Evolutionary conservation across 2,797 vertebrate species (phyloP), one percentile per base, ranked within the genome.

Genomic region (Eremophila alpestris): DNA sequence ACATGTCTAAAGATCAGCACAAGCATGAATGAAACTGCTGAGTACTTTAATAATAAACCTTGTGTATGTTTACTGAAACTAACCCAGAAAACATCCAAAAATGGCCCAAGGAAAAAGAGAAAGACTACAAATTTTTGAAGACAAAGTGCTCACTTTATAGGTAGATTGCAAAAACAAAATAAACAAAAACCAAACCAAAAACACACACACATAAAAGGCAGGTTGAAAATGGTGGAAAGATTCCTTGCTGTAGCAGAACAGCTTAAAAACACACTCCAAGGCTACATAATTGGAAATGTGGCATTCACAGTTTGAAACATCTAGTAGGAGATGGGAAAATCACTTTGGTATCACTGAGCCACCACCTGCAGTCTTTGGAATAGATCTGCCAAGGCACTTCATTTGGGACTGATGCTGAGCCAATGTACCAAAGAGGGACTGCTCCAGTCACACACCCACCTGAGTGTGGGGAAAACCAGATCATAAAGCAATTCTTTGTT

Each of bases 331-430:
- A 17, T 70, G 79, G 89, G 74, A 79, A 91, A 93, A 82, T 65
- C 73, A 65, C 70, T 93, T 59, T 45, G 77, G 74, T 89, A 62
- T 87, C 55, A 62, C 51, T 59, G n/a, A 92, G 63, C 46, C 80
- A 88, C 81, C 74, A 79, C 86, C 74, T 79, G 81, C 63, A 55
- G 70, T 65, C 21, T 92, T 90, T 65, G 63, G 63, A 90, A 89
- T 13, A 79, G 70, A 81, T 90, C 54, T 93, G 73, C 77, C 71
- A 60, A 71, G 90, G 60, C 45, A 27, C 73, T 73, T 85, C 48
- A 32, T 54, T 62, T 5, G 0, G 27, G 38, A 63, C 68, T 21
- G 60, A 52, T 24, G 45, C 64, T 9, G 76, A 89, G 87, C 43
- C 29, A n/a, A 15, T 0, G 11, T 3, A 7, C 34, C 2, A 8